Evolutionary conservation across 2,888 invertebrate species (phyloP).

Genomic region (Euproctis similis): DNA sequence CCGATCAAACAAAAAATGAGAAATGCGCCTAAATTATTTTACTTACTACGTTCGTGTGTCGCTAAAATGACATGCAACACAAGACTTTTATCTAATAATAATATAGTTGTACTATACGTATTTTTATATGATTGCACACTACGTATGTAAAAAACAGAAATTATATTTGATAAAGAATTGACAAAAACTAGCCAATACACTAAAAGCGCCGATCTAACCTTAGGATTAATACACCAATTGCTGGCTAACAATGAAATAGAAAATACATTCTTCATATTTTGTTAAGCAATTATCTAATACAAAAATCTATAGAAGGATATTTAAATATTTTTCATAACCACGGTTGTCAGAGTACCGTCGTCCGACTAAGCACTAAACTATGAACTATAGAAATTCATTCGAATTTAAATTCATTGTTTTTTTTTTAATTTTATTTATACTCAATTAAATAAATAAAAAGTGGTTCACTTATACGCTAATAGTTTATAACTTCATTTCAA

Average conservation of each 20-base stretch:
- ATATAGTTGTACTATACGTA: slow-evolving; percentile 18
- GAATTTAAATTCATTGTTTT: slow-evolving; percentile 42
- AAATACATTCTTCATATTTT: slow-evolving; percentile 14
- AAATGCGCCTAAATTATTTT: too few relatives aligned
- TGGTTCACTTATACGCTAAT: slow-evolving; percentile 59
- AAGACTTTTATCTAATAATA: too few relatives aligned
- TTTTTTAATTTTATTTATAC: slow-evolving; percentile 22
- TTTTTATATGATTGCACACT: slow-evolving; percentile 21
- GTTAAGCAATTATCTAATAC: too few relatives aligned
- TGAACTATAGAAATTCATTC: slow-evolving; percentile 32
- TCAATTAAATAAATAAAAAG: slow-evolving; percentile 57
- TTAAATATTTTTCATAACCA: slow-evolving; percentile 15
- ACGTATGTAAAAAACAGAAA: slow-evolving; percentile 28
- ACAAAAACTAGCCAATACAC: slow-evolving; percentile 34
- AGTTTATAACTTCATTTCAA: slow-evolving; percentile 63
- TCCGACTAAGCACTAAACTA: slow-evolving; percentile 29
- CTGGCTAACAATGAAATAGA: slow-evolving; percentile 7
- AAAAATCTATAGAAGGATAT: too few relatives aligned
- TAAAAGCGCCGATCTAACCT: slow-evolving; percentile 28
- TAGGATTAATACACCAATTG: slow-evolving; percentile 11
- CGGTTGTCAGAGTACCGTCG: slow-evolving; percentile 10
- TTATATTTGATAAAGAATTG: slow-evolving; percentile 45
- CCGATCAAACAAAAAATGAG: too few relatives aligned
- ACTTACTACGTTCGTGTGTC: too few relatives aligned
- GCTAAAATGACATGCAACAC: too few relatives aligned